phyloP scores from a whole-genome alignment of 1,140 invertebrate genomes.

The Ceratoteleas bidentatus region DNA sequence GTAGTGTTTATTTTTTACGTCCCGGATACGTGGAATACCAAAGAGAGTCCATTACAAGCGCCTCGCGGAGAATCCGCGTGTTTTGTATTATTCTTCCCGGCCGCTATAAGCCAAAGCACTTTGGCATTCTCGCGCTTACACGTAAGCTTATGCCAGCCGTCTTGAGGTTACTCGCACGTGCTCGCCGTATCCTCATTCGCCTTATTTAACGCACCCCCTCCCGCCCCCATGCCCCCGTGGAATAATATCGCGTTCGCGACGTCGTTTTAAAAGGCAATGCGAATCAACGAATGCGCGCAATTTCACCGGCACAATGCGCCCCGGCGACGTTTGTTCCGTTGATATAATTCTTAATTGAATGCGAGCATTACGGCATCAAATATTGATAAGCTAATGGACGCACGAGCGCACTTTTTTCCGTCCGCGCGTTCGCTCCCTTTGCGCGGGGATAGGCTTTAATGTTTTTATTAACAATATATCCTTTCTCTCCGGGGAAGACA shows the following conservation, averaged over 20 bases:
- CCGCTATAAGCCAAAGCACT: constrained; percentile 70
- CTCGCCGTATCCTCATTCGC: constrained; percentile 61
- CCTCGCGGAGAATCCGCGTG: constrained; percentile 55
- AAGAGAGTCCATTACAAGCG: constrained; percentile 50
- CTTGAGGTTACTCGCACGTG: constrained; percentile 43
- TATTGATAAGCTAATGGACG: constrained; percentile 49
- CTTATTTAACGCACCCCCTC: constrained; percentile 65
- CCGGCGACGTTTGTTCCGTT: constrained; percentile 15
- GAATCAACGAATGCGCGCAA: constrained; percentile 44
- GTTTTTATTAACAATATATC: constrained; percentile 44
- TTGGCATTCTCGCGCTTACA: constrained; percentile 61
- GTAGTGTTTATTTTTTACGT: constrained; percentile 35
- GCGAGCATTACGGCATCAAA: constrained; percentile 34
- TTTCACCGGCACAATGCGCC: constrained; percentile 26
- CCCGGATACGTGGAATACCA: constrained; percentile 47
- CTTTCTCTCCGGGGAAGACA: constrained; percentile 22
- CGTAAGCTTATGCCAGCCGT: constrained; percentile 49
- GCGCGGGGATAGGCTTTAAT: constrained; percentile 2
- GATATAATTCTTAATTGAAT: constrained; percentile 51
- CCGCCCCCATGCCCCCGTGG: constrained; percentile 35
- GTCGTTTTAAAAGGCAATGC: constrained; percentile 53
- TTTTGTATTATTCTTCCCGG: constrained; percentile 65
- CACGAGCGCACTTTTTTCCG: not conserved
- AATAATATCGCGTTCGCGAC: constrained; percentile 52
- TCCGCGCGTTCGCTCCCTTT: not conserved